A percentile compares a stretch with the other conserved stretches of the same genome.
Evolutionary conservation across 2,888 invertebrate species (phyloP).

Genomic region (Ypsolopha scabrella): DNA sequence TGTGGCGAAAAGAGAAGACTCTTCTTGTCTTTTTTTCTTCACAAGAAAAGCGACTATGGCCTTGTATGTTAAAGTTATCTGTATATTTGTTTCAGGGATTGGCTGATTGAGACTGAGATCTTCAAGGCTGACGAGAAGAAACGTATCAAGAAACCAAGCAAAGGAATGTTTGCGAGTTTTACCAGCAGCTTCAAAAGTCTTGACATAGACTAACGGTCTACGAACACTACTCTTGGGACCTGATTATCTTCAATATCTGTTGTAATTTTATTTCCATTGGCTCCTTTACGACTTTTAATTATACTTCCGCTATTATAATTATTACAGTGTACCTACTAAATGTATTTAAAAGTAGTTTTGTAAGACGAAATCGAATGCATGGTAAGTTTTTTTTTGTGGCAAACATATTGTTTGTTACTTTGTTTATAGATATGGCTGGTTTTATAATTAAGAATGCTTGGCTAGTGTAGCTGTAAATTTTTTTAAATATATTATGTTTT

Average conservation of each 20-base stretch:
- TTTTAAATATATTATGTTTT: background rate
- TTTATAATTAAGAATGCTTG: background rate
- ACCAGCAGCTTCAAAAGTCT: slow-evolving; percentile 61
- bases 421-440: background rate
- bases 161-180: slow-evolving; percentile 61
- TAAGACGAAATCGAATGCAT: no score
- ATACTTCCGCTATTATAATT: no score
- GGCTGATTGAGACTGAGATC: slow-evolving; percentile 71
- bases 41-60: no score
- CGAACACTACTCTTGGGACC: background rate
- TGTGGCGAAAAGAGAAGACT: no score
- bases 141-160: slow-evolving; percentile 54
- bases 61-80: no score
- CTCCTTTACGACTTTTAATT: no score
- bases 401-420: background rate
- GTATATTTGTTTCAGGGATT: slow-evolving; percentile 55
- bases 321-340: no score
- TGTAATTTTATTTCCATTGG: no score
- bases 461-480: background rate
- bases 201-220: slow-evolving; percentile 51
- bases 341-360: no score
- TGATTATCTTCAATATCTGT: background rate
- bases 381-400: background rate
- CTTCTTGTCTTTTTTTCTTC: no score
- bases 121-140: slow-evolving; percentile 66